Evolutionary conservation across 2,888 invertebrate genomes (phyloP), one percentile per base, ranked within the genome.

Genomic region (Agrotis clavis): DNA sequence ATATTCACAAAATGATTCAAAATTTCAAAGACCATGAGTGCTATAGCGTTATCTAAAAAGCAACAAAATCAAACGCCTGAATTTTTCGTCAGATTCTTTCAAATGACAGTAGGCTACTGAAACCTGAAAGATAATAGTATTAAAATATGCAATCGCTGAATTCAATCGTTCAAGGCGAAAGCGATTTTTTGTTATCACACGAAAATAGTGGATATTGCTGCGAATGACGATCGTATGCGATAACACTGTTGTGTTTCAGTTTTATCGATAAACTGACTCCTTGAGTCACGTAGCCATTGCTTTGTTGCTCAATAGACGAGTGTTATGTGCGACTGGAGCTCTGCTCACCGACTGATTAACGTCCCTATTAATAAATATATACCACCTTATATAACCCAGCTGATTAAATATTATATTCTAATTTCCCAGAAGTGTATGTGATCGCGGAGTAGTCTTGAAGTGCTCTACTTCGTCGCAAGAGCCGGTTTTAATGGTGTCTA

Each of bases 241-340:
- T 96, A 96, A 94, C 89, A 90, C 79, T 92, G 92, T 93, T 92
- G 88, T 94, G 91, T 93, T 93, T 90, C 90, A 87, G 90, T 89
- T 90, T 92, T 93, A 92, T 91, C 93, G 93, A 92, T 92, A 93
- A 88, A 88, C 82, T 73, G 72, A 83, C 86, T 90, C 84, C 90
- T 94, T 93, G 92, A 94, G 94, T 95, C 96, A 96, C 95, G 95
- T 96, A 95, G 86, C 92, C 94, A 92, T 92, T 92, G 89, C 91
- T 84, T 85, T 93, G 92, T 92, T 92, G 89, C 90, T 83, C 86
- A 88, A 89, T 51, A 77, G 79, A 87, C 91, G 90, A 90, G 92
- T 92, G 91, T 86, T 79, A 77, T 77, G 81, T 62, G 67, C 79
- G 83, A 81, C 79, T 80, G 67, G 71, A 72, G 75, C 75, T 81